Percentiles rank a stretch among this genome's conserved stretches.
These are phyloP conservation scores for Rhabdomys dilectus DNA, from an alignment of 2,113 vertebrate species.

Conservation along the genomic window DNA sequence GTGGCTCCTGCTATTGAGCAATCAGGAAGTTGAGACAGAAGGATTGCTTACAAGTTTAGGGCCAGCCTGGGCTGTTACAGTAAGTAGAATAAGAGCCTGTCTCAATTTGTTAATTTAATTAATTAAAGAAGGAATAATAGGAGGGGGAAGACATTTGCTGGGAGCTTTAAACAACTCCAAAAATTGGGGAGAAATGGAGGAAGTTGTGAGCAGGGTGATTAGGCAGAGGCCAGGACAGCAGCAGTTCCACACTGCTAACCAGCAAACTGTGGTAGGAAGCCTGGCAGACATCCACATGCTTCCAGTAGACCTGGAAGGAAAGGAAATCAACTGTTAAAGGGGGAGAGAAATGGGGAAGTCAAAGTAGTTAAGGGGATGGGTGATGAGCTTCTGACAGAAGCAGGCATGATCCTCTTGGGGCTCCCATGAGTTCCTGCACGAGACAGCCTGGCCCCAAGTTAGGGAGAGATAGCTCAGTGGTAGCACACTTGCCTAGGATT, in stretches of 20 bases:
- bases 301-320: neutral
- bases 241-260: neutral
- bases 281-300: neutral
- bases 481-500: neutral
- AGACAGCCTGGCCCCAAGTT: neutral
- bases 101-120: neutral
- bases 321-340: neutral
- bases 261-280: neutral
- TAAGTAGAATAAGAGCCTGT: neutral
- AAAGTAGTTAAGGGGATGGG: neutral
- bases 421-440: neutral
- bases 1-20: neutral
- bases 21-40: neutral
- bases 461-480: neutral
- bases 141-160: conserved; percentile 8
- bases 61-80: neutral
- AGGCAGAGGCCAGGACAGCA: neutral
- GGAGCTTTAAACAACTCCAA: neutral
- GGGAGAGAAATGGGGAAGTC: neutral
- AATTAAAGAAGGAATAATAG: neutral
- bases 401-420: neutral
- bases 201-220: neutral
- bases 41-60: neutral
- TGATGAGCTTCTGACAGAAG: neutral
- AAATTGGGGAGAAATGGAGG: neutral